A percentile compares a stretch with the other conserved stretches of the same genome.
phyloP scores from a whole-genome alignment of 2,888 invertebrate species.

The Malacosoma neustria region DNA sequence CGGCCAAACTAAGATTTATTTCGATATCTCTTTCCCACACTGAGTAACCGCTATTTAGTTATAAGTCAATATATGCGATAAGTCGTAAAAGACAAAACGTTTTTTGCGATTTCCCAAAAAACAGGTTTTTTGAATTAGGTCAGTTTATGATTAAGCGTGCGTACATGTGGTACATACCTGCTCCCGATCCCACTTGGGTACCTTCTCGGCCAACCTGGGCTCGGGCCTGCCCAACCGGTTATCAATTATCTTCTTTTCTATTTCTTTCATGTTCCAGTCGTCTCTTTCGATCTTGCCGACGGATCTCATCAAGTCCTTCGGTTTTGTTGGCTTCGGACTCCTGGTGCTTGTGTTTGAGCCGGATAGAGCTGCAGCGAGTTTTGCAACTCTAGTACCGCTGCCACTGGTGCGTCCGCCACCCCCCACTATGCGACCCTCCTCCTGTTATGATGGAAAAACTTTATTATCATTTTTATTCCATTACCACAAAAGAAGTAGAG shows the following conservation, averaged over 20 bases:
- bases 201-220: constrained; percentile 80
- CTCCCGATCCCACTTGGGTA: constrained; percentile 94
- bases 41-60: too few relatives aligned
- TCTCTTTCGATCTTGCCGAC: constrained; percentile 92
- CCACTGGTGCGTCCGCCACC: constrained; percentile 40
- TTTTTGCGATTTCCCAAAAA: too few relatives aligned
- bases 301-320: constrained; percentile 88
- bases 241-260: constrained; percentile 90
- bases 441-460: constrained; percentile 25
- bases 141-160: too few relatives aligned
- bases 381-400: constrained; percentile 48
- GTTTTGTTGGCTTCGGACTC: constrained; percentile 78
- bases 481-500: too few relatives aligned
- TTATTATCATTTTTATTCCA: not conserved
- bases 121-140: too few relatives aligned
- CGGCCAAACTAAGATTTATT: too few relatives aligned
- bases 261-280: constrained; percentile 94
- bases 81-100: too few relatives aligned
- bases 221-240: constrained; percentile 80
- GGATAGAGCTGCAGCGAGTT: constrained; percentile 84
- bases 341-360: constrained; percentile 69
- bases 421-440: constrained; percentile 52
- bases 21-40: too few relatives aligned
- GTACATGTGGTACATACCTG: constrained; percentile 73
- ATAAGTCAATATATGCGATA: too few relatives aligned